Evolutionary conservation across 2,113 vertebrate genomes (phyloP).

Genomic region (Strix aluco): DNA sequence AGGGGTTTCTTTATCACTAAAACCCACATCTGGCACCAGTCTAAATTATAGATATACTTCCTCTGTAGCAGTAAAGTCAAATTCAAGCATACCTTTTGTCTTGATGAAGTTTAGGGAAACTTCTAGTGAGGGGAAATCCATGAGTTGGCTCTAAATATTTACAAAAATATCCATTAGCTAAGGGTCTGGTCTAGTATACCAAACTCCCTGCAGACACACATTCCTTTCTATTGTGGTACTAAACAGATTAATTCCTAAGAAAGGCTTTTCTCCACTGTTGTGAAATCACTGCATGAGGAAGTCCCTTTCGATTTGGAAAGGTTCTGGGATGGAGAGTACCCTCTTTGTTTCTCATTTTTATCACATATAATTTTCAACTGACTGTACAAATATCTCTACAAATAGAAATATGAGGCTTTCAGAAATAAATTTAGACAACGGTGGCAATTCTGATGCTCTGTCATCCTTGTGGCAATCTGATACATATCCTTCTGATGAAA

Average conservation of each 20-base stretch:
- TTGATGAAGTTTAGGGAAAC: slow-evolving; percentile 7
- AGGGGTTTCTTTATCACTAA: fast-evolving
- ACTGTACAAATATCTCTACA: neutral
- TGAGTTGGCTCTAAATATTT: slow-evolving; percentile 36
- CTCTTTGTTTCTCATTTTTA: neutral
- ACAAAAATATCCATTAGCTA: slow-evolving; percentile 37
- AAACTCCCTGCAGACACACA: neutral
- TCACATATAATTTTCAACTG: neutral
- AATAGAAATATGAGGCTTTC: neutral
- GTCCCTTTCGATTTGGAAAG: neutral
- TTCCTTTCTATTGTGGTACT: slow-evolving; percentile 4
- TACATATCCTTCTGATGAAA: neutral
- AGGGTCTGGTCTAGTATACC: neutral
- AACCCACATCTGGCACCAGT: fast-evolving
- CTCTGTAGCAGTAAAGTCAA: neutral
- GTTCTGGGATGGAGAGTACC: neutral
- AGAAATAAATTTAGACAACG: neutral
- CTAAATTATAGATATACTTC: neutral
- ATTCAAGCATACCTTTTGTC: neutral
- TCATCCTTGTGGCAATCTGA: neutral
- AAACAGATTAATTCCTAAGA: neutral
- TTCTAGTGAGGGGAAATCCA: neutral
- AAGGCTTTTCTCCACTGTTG: neutral
- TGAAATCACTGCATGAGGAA: neutral
- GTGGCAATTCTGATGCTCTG: neutral